Conservation (phyloP, 1,140 invertebrate species). For the Cotesia glomerata region DNA sequence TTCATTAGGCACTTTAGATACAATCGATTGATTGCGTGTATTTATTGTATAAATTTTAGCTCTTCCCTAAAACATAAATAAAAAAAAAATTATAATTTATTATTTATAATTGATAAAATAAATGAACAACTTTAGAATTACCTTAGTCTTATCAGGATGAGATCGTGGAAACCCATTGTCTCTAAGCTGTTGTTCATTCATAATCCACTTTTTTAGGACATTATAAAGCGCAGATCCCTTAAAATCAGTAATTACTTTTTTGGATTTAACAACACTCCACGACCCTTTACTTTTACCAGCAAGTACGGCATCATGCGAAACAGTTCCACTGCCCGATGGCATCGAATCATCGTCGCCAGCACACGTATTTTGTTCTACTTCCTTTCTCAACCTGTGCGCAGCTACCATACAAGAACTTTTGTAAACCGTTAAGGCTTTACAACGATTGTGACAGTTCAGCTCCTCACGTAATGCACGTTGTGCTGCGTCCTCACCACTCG, state of each 20-base stretch:
- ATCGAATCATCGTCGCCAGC: conserved; percentile 54
- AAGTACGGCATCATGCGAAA: conserved; percentile 72
- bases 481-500: conserved; percentile 70
- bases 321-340: conserved; percentile 49
- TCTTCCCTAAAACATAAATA: conserved; percentile 60
- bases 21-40: conserved; percentile 66
- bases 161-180: conserved; percentile 85
- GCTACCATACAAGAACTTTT: conserved; percentile 83
- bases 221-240: conserved; percentile 55
- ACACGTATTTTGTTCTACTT: conserved; percentile 64
- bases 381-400: conserved; percentile 77
- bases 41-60: conserved; percentile 66
- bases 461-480: conserved; percentile 76
- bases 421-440: conserved; percentile 80
- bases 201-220: conserved; percentile 64
- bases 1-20: conserved; percentile 71
- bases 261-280: conserved; percentile 74
- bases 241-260: conserved; percentile 59
- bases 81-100: conserved; percentile 16
- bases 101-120: conserved; percentile 12
- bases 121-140: conserved; percentile 25
- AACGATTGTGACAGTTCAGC: conserved; percentile 76
- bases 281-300: conserved; percentile 72
- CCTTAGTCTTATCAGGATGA: conserved; percentile 63
- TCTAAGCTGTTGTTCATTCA: conserved; percentile 79